A percentile compares a stretch with the other conserved stretches of the same genome.
Evolutionary conservation across 1,140 invertebrate species (phyloP).

Genomic region (Trichogramma pretiosum): DNA sequence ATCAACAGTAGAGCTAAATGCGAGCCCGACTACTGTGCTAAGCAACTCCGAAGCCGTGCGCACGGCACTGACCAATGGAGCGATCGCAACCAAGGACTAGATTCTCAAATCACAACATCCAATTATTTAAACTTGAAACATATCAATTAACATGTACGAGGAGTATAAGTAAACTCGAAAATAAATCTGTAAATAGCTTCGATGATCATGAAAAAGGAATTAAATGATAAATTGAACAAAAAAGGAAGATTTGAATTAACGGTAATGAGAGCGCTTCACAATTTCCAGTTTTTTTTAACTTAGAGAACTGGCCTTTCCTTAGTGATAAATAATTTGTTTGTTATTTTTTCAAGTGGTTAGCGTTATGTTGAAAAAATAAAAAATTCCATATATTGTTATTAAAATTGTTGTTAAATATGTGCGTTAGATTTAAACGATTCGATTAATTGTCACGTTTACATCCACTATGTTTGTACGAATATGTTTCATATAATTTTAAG

Average conservation of each 20-base stretch:
- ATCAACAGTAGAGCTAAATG: slow-evolving; percentile 34
- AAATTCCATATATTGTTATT: too few species aligned
- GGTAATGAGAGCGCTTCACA: neutral
- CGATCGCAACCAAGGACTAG: slow-evolving; percentile 40
- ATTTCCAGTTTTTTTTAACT: neutral
- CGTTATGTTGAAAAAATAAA: neutral
- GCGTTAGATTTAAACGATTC: too few species aligned
- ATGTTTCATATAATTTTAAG: too few species aligned
- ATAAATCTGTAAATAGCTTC: slow-evolving; percentile 5
- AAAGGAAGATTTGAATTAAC: neutral
- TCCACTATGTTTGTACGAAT: too few species aligned
- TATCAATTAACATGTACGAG: slow-evolving; percentile 30
- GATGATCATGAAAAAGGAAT: neutral
- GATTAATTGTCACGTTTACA: too few species aligned
- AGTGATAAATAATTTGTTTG: neutral
- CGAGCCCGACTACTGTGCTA: slow-evolving; percentile 29
- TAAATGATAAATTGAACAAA: neutral
- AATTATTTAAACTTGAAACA: slow-evolving; percentile 28
- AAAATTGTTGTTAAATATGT: too few species aligned
- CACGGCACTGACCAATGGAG: slow-evolving; percentile 37
- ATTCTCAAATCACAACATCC: slow-evolving; percentile 1
- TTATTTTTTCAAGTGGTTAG: neutral
- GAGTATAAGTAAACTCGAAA: neutral
- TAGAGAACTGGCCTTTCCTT: neutral
- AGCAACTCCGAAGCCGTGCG: slow-evolving; percentile 25